Percentiles rank a stretch among this genome's conserved stretches.
Evolutionary conservation across 35 echinoderm and acorn worm species (phyloP).

Genomic region (Apostichopus japonicus): DNA sequence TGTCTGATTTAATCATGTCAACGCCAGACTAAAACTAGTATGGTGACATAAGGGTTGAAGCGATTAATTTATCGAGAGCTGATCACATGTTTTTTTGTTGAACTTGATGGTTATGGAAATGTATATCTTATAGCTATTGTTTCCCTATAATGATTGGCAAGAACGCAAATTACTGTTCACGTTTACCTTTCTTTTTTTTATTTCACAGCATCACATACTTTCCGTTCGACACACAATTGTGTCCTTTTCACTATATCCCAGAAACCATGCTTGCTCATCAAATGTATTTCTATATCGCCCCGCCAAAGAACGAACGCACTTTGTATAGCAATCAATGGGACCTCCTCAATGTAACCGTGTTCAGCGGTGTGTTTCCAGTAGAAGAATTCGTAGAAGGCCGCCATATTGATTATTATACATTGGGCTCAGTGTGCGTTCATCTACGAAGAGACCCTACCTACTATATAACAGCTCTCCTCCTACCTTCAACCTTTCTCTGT

Average conservation of each 20-base stretch:
- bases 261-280: background rate
- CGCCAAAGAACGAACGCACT: background rate
- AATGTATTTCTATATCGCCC: background rate
- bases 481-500: slow-evolving; percentile 6
- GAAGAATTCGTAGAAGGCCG: background rate
- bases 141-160: no score
- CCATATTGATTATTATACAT: background rate
- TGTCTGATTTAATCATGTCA: no score
- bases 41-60: no score
- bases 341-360: background rate
- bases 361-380: background rate
- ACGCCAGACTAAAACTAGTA: no score
- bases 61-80: no score
- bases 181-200: background rate
- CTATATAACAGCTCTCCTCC: background rate
- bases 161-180: no score
- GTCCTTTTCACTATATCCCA: background rate
- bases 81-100: no score
- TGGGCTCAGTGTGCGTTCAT: background rate
- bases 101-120: no score
- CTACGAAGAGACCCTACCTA: background rate
- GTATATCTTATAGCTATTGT: no score
- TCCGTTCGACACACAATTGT: slow-evolving; percentile 9
- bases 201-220: slow-evolving; percentile 20
- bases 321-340: background rate